These are phyloP conservation scores for Apodemia hepburni DNA, from an alignment of 2,888 invertebrate species.

Conservation along the genomic window DNA sequence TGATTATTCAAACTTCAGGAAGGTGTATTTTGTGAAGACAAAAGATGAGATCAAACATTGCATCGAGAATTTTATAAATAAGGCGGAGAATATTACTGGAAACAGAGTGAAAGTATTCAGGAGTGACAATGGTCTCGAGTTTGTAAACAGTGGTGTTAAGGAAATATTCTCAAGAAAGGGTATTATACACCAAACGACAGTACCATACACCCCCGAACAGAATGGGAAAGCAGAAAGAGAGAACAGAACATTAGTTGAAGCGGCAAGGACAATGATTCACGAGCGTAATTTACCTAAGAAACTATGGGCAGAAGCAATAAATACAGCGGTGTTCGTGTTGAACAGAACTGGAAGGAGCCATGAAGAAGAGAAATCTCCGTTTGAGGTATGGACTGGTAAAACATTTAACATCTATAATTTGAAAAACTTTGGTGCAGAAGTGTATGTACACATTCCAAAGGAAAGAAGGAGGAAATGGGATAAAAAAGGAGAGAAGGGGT, in stretches of 20 bases:
- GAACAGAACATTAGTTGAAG: conserved; percentile 34
- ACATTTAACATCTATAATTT: conserved; percentile 23
- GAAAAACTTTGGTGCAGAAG: conserved; percentile 26
- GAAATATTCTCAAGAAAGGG: conserved; percentile 33
- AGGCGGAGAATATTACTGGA: conserved; percentile 34
- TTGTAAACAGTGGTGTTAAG: not conserved
- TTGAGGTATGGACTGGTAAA: conserved; percentile 27
- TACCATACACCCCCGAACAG: conserved; percentile 44
- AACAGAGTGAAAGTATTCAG: conserved; percentile 10
- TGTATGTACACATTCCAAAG: conserved; percentile 7
- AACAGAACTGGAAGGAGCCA: conserved; percentile 29
- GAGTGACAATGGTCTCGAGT: conserved; percentile 14
- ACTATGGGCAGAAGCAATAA: conserved; percentile 26
- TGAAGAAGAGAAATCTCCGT: conserved; percentile 26
- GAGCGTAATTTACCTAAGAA: conserved; percentile 21
- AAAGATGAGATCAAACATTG: conserved; percentile 27
- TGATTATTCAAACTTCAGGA: conserved; percentile 32
- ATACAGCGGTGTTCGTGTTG: conserved; percentile 28
- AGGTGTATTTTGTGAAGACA: conserved; percentile 27
- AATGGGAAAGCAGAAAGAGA: conserved; percentile 46
- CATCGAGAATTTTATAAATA: conserved; percentile 29
- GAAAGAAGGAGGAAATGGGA: conserved; percentile 19
- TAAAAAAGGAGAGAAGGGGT: conserved; percentile 21
- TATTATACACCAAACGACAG: conserved; percentile 37
- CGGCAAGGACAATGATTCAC: conserved; percentile 32